phyloP scores from a whole-genome alignment of 2,113 vertebrate species.

The Nansenia antarctica region DNA sequence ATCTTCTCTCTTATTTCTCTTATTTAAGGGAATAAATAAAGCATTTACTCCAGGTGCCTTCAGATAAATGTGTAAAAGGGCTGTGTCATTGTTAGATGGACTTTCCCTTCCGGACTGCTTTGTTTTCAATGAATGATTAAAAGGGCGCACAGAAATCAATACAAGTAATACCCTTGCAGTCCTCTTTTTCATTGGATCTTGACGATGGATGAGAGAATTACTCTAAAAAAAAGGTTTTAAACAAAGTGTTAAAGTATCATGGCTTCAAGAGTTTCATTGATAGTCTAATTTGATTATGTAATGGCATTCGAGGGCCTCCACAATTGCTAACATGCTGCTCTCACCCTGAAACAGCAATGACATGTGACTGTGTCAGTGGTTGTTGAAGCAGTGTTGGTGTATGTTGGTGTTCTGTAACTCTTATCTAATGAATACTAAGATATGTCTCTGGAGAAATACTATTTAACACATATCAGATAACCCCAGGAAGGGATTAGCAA shows the following conservation, averaged over 20 bases:
- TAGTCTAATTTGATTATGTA: not conserved
- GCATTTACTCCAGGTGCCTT: conserved; percentile 20
- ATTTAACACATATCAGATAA: no score
- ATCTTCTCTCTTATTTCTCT: not conserved
- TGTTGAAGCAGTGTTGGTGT: no score
- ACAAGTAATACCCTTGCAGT: not conserved
- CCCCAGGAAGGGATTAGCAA: conserved; percentile 31
- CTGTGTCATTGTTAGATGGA: no score
- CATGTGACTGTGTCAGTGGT: not conserved
- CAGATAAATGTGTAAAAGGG: no score
- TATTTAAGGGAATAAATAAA: conserved; percentile 18
- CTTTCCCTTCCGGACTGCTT: not conserved
- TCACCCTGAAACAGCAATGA: not conserved
- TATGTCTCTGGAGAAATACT: no score
- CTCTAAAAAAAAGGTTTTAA: not conserved
- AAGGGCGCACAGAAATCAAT: not conserved
- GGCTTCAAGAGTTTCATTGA: not conserved
- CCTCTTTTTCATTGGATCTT: not conserved
- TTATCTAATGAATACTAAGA: no score
- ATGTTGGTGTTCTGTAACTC: no score
- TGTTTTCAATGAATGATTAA: not conserved
- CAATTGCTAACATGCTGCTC: not conserved
- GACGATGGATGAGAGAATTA: not conserved
- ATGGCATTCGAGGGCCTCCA: not conserved
- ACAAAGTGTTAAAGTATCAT: no score